Conservation (phyloP, 2,797 vertebrate species). For the Muscicapa comitata region DNA sequence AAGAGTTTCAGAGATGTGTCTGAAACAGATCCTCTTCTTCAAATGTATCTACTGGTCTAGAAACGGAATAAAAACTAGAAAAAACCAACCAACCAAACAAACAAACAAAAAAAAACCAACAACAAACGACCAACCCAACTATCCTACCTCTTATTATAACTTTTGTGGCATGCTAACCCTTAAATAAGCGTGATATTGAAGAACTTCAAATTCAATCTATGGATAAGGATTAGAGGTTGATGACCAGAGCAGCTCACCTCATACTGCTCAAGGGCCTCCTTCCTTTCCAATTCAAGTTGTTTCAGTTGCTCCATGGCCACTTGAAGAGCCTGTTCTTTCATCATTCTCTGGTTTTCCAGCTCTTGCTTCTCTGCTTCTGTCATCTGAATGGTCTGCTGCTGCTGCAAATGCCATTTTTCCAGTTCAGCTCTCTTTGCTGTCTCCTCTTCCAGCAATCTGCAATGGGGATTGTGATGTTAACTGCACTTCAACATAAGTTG, state of each 20-base stretch:
- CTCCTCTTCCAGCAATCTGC: slow-evolving; percentile 92
- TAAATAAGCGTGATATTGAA: not conserved
- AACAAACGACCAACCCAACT: not conserved
- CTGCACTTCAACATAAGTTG: not conserved
- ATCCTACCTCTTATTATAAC: not conserved
- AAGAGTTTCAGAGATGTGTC: not conserved
- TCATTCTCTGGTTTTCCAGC: slow-evolving; percentile 83
- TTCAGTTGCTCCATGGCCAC: slow-evolving; percentile 90
- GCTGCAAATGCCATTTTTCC: slow-evolving; percentile 89
- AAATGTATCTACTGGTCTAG: not conserved
- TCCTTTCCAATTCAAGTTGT: slow-evolving; percentile 85
- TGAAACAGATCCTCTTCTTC: not conserved
- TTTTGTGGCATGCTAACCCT: not conserved
- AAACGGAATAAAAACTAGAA: not conserved
- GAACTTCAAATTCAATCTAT: not conserved
- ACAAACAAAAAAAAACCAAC: not conserved
- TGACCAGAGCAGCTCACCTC: slow-evolving; percentile 77
- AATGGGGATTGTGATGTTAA: not conserved
- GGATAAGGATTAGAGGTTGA: not conserved
- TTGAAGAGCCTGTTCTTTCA: slow-evolving; percentile 87
- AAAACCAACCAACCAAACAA: not conserved
- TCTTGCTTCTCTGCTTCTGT: slow-evolving; percentile 94
- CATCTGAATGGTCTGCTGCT: slow-evolving; percentile 88
- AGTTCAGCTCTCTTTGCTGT: slow-evolving; percentile 86
- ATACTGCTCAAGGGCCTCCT: slow-evolving; percentile 88